These are phyloP conservation scores for Ptychoptera albimana DNA, from an alignment of 2,888 invertebrate genomes.

Conservation along the genomic window DNA sequence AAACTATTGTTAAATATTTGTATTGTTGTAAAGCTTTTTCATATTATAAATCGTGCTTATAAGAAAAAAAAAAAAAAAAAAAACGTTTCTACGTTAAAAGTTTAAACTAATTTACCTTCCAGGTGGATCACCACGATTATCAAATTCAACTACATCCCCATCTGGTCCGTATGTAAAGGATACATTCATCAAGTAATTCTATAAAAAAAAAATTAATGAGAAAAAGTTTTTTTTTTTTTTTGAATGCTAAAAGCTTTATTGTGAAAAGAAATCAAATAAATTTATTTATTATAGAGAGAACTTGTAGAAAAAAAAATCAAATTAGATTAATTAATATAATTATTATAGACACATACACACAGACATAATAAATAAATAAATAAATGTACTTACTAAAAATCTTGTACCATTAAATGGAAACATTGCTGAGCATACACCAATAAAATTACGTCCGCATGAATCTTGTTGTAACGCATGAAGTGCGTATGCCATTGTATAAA, in stretches of 20 bases:
- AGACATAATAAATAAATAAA: not conserved
- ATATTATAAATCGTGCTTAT: no score
- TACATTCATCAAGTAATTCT: slow-evolving; percentile 52
- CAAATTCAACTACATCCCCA: slow-evolving; percentile 49
- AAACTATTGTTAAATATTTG: no score
- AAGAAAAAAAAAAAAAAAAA: no score
- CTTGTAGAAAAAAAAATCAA: not conserved
- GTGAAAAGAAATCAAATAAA: no score
- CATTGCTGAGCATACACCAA: slow-evolving; percentile 45
- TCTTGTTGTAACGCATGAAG: slow-evolving; percentile 52
- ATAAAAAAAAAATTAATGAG: slow-evolving; percentile 16
- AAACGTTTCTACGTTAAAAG: no score
- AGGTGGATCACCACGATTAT: slow-evolving; percentile 56
- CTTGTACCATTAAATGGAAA: slow-evolving; percentile 54
- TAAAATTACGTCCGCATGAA: slow-evolving; percentile 37
- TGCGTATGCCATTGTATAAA: slow-evolving; percentile 58
- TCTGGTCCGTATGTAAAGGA: slow-evolving; percentile 40
- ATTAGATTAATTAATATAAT: not conserved
- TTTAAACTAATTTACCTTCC: slow-evolving; percentile 40
- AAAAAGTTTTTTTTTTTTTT: not conserved
- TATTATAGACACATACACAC: no score
- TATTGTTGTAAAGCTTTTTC: no score
- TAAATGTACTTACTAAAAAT: slow-evolving; percentile 33
- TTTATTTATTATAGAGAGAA: no score
- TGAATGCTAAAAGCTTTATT: not conserved